These are phyloP conservation scores for Agrochola circellaris DNA, from an alignment of 2,888 invertebrate species.

Conservation along the genomic window DNA sequence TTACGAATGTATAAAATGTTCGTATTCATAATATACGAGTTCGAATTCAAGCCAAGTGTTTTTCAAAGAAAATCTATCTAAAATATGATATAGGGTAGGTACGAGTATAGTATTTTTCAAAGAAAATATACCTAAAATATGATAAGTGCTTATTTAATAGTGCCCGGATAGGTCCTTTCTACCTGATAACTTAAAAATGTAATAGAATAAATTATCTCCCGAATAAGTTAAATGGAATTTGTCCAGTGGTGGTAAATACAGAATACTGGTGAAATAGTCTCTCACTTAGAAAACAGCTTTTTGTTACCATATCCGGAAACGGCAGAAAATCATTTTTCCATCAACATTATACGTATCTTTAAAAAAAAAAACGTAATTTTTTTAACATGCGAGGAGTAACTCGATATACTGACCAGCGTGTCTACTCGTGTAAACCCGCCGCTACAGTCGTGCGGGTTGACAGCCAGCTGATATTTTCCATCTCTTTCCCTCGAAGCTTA, in stretches of 20 bases:
- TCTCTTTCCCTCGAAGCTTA: constrained; percentile 43
- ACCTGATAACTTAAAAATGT: not conserved
- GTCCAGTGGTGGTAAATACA: not conserved
- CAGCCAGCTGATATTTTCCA: constrained; percentile 53
- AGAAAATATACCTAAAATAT: not conserved
- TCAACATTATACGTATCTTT: not conserved
- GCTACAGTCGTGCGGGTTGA: constrained; percentile 31
- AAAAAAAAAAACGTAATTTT: not conserved
- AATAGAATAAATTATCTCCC: not conserved
- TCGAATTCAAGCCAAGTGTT: not conserved
- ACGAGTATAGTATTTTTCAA: not conserved
- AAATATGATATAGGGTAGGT: not conserved
- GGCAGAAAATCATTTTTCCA: not conserved
- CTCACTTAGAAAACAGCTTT: not conserved
- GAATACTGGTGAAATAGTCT: no score
- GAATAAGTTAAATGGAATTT: not conserved
- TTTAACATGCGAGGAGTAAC: not conserved
- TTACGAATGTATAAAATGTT: no score
- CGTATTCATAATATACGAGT: no score
- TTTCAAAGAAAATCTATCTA: not conserved
- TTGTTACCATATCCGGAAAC: not conserved
- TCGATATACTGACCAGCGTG: constrained; percentile 6
- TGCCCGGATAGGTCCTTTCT: not conserved
- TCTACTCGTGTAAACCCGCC: constrained; percentile 15
- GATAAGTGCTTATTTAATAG: not conserved